Conservation (phyloP, 2,797 vertebrate species). For the Benthosema pterotum region DNA sequence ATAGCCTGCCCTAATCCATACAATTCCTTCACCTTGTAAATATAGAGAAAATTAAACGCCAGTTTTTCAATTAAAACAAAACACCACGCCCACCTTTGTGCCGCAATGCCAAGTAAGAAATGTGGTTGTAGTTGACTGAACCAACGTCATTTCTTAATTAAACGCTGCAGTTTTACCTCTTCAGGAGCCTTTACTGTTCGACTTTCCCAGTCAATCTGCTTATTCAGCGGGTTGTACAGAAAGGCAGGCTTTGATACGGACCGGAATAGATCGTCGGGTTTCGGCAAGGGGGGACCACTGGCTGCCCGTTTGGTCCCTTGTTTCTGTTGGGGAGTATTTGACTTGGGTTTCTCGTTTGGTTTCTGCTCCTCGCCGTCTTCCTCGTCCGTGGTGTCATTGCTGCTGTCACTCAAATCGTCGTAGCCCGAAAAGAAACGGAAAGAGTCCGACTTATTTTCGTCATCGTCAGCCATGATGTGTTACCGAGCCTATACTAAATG, state of each 20-base stretch:
- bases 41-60: too few species aligned
- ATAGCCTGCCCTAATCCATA: too few species aligned
- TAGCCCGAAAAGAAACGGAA: slow-evolving; percentile 91
- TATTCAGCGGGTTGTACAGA: slow-evolving; percentile 91
- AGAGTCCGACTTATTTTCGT: slow-evolving; percentile 83
- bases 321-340: slow-evolving; percentile 45
- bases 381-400: slow-evolving; percentile 69
- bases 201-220: slow-evolving; percentile 93
- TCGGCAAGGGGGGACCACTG: slow-evolving; percentile 75
- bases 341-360: slow-evolving; percentile 50
- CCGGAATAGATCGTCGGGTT: slow-evolving; percentile 90
- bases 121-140: too few species aligned
- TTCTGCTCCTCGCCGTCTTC: slow-evolving; percentile 50
- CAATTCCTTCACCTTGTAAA: too few species aligned
- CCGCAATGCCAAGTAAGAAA: too few species aligned
- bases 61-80: too few species aligned
- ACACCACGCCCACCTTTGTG: too few species aligned
- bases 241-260: slow-evolving; percentile 90
- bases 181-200: slow-evolving; percentile 89
- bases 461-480: slow-evolving; percentile 81
- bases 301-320: slow-evolving; percentile 55
- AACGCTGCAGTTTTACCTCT: slow-evolving; percentile 87
- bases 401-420: slow-evolving; percentile 82
- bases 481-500: rapidly evolving
- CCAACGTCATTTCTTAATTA: too few species aligned